These are phyloP conservation scores for Chaitophorus viminalis DNA, from an alignment of 2,888 invertebrate species.

Conservation along the genomic window DNA sequence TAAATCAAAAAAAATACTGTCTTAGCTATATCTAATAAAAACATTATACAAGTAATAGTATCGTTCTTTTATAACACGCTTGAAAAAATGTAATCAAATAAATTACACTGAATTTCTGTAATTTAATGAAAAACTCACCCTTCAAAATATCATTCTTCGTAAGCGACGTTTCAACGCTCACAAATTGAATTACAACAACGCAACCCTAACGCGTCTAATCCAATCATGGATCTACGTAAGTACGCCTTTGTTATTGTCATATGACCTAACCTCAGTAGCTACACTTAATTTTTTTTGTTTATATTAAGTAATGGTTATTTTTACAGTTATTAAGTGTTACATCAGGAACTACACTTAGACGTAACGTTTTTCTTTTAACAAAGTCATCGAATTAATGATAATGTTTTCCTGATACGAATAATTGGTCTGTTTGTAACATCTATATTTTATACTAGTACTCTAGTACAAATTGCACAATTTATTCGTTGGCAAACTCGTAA, in stretches of 20 bases:
- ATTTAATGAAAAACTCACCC: background rate
- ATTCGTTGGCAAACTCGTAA: too few species aligned
- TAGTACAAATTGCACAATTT: too few species aligned
- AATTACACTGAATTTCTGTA: background rate
- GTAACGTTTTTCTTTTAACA: background rate
- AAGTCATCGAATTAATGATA: background rate
- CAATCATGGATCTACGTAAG: background rate
- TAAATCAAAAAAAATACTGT: too few species aligned
- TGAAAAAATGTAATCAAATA: slow-evolving; percentile 12
- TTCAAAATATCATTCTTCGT: background rate
- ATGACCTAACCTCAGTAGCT: background rate
- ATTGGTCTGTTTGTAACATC: background rate
- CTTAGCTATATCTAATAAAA: too few species aligned
- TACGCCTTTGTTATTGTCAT: background rate
- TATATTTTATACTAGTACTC: background rate
- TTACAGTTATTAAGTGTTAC: background rate
- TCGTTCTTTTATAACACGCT: background rate
- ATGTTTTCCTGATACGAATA: background rate
- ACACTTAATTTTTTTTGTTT: background rate
- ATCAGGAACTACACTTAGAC: background rate
- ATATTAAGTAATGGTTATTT: background rate
- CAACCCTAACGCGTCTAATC: slow-evolving; percentile 4
- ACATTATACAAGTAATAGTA: background rate
- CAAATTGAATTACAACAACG: slow-evolving; percentile 27
- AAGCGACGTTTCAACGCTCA: background rate